Conservation (phyloP, 1,140 invertebrate genomes). For the Melanaphis sacchari region DNA sequence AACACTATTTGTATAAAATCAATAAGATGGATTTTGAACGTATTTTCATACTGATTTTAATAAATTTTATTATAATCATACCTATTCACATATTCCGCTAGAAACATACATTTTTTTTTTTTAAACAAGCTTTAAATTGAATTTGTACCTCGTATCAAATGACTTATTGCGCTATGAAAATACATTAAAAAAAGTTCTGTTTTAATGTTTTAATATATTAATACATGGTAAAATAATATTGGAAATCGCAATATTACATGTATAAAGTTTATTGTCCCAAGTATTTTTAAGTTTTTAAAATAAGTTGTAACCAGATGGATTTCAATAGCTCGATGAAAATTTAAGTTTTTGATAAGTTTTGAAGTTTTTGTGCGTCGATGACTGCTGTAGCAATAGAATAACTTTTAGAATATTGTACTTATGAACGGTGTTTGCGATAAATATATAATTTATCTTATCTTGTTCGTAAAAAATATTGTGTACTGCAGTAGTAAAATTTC, state of each 20-base stretch:
- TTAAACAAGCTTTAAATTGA: not conserved
- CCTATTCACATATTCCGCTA: not conserved
- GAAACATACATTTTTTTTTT: not conserved
- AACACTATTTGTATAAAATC: not conserved
- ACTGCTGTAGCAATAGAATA: not conserved
- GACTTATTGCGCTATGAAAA: not conserved
- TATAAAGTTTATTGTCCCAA: not conserved
- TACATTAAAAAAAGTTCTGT: not conserved
- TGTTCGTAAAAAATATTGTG: not conserved
- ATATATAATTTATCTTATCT: not conserved
- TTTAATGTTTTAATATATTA: not conserved
- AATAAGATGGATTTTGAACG: not conserved
- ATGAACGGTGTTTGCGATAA: not conserved
- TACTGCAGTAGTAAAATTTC: not conserved
- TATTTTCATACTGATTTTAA: not conserved
- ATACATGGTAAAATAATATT: not conserved
- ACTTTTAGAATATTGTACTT: not conserved
- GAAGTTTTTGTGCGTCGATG: not conserved
- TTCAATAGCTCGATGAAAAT: not conserved
- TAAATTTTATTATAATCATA: not conserved
- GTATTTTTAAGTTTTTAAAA: not conserved
- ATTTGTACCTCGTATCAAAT: not conserved
- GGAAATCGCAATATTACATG: not conserved
- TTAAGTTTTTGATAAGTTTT: not conserved
- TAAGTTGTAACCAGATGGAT: not conserved